Percentiles rank a stretch among this genome's conserved stretches.
phyloP scores from a whole-genome alignment of 2,113 vertebrate species.

The Cavia porcellus region DNA sequence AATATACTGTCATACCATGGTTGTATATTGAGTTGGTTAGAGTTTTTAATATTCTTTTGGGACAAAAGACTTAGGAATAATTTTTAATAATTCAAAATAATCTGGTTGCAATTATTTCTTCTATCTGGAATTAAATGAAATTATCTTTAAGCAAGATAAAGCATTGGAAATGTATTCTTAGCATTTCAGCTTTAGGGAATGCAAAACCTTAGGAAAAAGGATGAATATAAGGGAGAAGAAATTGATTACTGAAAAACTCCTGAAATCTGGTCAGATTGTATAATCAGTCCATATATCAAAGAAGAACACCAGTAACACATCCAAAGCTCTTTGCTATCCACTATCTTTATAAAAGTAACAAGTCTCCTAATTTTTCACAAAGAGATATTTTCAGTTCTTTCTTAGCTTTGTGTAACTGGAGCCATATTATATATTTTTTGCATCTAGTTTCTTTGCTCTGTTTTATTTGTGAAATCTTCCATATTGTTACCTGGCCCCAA shows the following conservation, averaged over 20 bases:
- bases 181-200: not conserved
- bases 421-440: not conserved
- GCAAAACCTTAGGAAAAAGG: not conserved
- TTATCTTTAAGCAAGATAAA: not conserved
- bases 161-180: not conserved
- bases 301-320: not conserved
- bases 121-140: not conserved
- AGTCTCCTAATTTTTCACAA: not conserved
- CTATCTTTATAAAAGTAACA: not conserved
- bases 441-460: not conserved
- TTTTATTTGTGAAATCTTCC: not conserved
- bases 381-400: not conserved
- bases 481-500: not conserved
- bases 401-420: not conserved
- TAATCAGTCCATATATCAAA: not conserved
- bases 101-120: not conserved
- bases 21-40: not conserved
- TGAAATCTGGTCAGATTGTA: not conserved
- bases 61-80: not conserved
- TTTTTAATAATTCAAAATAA: slow-evolving; percentile 6
- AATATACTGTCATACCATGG: not conserved
- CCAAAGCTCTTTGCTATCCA: not conserved
- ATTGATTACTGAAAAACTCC: not conserved
- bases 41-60: not conserved
- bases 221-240: not conserved